Evolutionary conservation across 30 jellyfish, hydroid and myxozoan genomes (phyloP), one percentile per base, ranked within the genome.

Genomic region (Pseudorhiza aurosa): DNA sequence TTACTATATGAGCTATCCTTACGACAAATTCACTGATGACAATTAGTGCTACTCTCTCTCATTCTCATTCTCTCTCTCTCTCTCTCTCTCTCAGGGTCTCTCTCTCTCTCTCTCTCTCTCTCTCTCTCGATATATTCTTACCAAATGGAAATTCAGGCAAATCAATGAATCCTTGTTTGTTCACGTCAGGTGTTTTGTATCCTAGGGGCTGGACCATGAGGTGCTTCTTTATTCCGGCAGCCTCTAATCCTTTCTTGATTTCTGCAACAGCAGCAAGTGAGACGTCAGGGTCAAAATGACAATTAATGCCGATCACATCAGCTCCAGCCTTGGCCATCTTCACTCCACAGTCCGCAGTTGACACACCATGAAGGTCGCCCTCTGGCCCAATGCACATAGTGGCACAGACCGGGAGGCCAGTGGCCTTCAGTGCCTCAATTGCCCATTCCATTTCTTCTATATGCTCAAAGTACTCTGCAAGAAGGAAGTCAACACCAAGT

Each of bases 361-460:
- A 59, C 17, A 71, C 94, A 72, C 99, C 99, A 68, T 85, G 97
- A 76, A 85, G 62, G 37, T 93, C 99, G n/a, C 97, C 99, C 56
- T 85, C 97, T 22, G 97, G 97, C 24, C 99, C 99, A 58, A 93
- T 93, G 81, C 97, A 85, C 99, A 93, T 93, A 0, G 94, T 26
- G 25, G 98, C 90, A 11, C 93, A 89, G 11, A 92, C 88, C 9
- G 98, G 96, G 39, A 60, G 59, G 35, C 91, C 91, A 11, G 92
- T 75, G 57, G 75, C 87, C 63, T 92, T 92, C 58, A 86, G 64
- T 21, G 69, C 85, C 62, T 92, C 98, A 27, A 92, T 92, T n/a
- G 98, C 98, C 98, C 98, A 92, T 73, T 92, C 98, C 96, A 92
- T 92, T 47, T 92, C 98, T 36, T 92, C 98, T 35, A 92, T 74